These are phyloP conservation scores for Phengaris arion DNA, from an alignment of 2,888 invertebrate genomes.

Conservation along the genomic window DNA sequence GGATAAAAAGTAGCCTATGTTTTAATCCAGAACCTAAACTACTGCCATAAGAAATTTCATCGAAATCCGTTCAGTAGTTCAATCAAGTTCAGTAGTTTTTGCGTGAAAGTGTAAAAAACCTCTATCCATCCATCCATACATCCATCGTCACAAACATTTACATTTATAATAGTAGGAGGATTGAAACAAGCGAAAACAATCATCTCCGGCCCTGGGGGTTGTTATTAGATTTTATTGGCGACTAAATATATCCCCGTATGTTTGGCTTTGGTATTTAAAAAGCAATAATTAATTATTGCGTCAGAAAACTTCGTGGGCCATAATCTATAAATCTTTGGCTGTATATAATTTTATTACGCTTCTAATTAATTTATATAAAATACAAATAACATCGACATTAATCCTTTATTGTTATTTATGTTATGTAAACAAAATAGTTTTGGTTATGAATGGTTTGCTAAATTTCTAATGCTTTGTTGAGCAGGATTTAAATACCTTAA, in stretches of 20 bases:
- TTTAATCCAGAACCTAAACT: too few species aligned
- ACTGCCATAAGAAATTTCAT: too few species aligned
- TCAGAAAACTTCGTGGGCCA: conserved; percentile 7
- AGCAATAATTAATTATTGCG: conserved; percentile 17
- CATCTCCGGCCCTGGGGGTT: background rate
- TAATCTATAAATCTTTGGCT: conserved; percentile 14
- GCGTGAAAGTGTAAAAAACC: too few species aligned
- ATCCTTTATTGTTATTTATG: conserved; percentile 14
- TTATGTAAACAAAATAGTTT: background rate
- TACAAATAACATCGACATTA: conserved; percentile 32
- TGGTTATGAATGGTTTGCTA: background rate
- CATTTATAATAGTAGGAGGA: too few species aligned
- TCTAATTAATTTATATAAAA: conserved; percentile 11
- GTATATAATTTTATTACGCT: conserved; percentile 15
- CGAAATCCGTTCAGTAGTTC: too few species aligned
- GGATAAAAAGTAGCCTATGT: too few species aligned
- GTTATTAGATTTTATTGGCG: background rate
- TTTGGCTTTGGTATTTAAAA: conserved; percentile 13
- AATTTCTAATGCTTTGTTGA: background rate
- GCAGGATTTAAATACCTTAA: background rate
- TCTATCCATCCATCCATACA: too few species aligned
- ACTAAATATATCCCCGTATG: background rate
- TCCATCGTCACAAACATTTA: too few species aligned
- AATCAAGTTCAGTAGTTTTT: too few species aligned
- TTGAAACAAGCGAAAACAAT: background rate